Percentiles rank a stretch among this genome's conserved stretches.
These are phyloP conservation scores for Ibidorhyncha struthersii DNA, from an alignment of 2,113 vertebrate species.

Conservation along the genomic window DNA sequence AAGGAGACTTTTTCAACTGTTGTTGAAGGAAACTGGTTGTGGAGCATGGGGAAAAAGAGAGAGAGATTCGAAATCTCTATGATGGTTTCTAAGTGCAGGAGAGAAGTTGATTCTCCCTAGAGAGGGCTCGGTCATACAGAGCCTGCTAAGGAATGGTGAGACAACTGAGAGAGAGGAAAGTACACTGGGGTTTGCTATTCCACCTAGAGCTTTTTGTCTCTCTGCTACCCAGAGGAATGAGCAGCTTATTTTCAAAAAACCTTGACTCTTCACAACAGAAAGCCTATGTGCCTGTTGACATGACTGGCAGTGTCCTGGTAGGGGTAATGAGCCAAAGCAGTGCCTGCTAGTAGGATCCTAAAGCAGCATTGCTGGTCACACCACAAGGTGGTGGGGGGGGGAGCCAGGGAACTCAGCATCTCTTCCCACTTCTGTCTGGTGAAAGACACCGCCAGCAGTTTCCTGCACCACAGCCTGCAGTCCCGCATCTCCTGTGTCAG, in stretches of 20 bases:
- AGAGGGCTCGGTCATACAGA: too few species aligned
- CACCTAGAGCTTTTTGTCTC: neutral
- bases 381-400: fast-evolving
- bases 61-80: neutral
- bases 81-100: neutral
- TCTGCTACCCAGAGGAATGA: neutral
- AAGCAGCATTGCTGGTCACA: neutral
- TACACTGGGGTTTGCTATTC: neutral
- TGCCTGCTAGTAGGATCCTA: neutral
- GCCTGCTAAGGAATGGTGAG: fast-evolving
- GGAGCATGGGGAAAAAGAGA: neutral
- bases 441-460: neutral
- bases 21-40: neutral
- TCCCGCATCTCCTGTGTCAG: neutral
- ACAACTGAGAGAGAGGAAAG: neutral
- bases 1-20: neutral
- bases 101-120: neutral
- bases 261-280: neutral
- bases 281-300: neutral
- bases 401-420: neutral
- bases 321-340: neutral
- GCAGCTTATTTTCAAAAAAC: neutral
- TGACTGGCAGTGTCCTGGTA: neutral
- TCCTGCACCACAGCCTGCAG: neutral
- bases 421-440: neutral